phyloP scores from a whole-genome alignment of 2,797 vertebrate species.

The Parauchenoglanis ngamensis region DNA sequence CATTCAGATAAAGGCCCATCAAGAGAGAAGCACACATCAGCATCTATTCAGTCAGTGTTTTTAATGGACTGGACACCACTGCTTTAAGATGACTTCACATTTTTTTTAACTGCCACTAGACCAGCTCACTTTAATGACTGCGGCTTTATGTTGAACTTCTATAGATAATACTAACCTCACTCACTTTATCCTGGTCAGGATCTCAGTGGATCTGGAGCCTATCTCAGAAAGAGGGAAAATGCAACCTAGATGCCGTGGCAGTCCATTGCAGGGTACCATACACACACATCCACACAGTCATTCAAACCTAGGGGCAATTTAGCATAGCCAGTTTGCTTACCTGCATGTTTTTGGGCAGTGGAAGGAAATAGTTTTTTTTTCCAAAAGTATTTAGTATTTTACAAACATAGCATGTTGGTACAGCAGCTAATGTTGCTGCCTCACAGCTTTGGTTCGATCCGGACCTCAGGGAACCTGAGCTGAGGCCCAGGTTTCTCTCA shows the following conservation, averaged over 20 bases:
- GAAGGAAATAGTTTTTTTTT: neutral
- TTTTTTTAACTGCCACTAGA: conserved; percentile 47
- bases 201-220: neutral
- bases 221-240: neutral
- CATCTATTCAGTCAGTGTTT: conserved; percentile 48
- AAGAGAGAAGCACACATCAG: conserved; percentile 47
- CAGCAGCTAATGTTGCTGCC: neutral
- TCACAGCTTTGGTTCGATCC: neutral
- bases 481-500: neutral
- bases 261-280: neutral
- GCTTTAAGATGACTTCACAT: conserved; percentile 46
- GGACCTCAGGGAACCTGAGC: neutral
- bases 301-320: neutral
- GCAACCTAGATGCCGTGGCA: neutral
- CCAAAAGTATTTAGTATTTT: neutral
- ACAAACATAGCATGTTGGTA: neutral
- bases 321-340: too few relatives aligned
- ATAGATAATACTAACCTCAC: neutral
- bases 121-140: conserved; percentile 20
- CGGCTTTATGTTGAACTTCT: neutral
- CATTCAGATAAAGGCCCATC: conserved; percentile 55
- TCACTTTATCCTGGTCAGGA: neutral
- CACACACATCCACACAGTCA: neutral
- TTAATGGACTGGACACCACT: conserved; percentile 55
- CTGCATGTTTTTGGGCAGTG: neutral